Evolutionary conservation across 2,797 vertebrate species (phyloP).

Genomic region (Apodemus agrarius): DNA sequence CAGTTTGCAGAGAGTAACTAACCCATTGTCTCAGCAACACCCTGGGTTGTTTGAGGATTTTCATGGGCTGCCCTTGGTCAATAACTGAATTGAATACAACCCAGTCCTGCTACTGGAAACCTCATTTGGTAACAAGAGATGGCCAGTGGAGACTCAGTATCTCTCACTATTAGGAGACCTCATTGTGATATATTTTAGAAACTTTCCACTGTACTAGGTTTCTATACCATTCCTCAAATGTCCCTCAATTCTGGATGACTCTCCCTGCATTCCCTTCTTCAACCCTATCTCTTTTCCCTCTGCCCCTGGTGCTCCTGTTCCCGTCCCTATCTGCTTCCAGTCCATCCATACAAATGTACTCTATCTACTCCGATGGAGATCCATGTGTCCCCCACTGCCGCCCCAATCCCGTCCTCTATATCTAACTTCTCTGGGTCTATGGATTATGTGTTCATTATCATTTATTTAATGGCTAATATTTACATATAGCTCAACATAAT

Average conservation of each 20-base stretch:
- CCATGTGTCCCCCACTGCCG: fast-evolving
- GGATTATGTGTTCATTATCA: background rate
- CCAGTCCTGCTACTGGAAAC: background rate
- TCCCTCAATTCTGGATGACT: background rate
- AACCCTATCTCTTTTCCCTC: too few species aligned
- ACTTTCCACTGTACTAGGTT: background rate
- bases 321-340: too few species aligned
- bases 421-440: background rate
- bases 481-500: background rate
- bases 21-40: background rate
- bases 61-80: background rate
- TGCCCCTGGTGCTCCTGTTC: too few species aligned
- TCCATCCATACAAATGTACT: background rate
- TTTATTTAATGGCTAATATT: background rate
- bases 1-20: background rate
- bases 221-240: background rate
- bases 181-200: background rate
- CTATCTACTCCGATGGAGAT: background rate
- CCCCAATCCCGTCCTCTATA: background rate
- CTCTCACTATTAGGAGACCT: background rate
- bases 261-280: background rate
- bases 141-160: background rate
- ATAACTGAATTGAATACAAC: background rate
- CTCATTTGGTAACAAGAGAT: background rate
- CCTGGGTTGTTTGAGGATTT: background rate